Base-by-base conservation (phyloP, 2,113 vertebrate species). In the Phalacrocorax pelagicus region DNA sequence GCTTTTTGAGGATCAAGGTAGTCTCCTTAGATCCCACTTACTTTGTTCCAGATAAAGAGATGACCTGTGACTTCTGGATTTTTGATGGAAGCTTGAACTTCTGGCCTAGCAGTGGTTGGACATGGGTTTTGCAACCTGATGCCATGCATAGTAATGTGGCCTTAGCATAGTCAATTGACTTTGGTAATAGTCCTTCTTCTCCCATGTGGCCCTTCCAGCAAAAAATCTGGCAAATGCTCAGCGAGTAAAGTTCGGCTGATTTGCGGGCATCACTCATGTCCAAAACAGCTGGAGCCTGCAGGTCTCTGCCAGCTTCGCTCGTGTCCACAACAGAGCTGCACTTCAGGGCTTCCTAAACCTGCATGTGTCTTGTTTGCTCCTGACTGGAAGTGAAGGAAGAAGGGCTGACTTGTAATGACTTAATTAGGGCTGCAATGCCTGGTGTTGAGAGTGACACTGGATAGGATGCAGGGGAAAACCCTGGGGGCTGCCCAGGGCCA, bases 371-470 rank as follows among this genome's bases (percentile, higher is more conserved):
- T 9, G 0, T 52, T 95, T 80, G 79, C 86, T 80, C 30, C 89
- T 72, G 51, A 47, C 51, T 83, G 32, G 54, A 91, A 82, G 74
- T 44, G 42, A 29, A 83, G 34, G 63, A 96, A 96, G 87, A 94
- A 96, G 90, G 87, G 24, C 81, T 90, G 93, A 58, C 81, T 96
- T 96, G 72, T 96, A 93, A 80, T 49, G 66, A 89, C 73, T 94
- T 94, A 85, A 85, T 95, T 77, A 66, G 36, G 58, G 74, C 84
- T 95, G 46, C 81, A 51, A 2, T 72, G 74, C 66, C 66, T 91
- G 62, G 32, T 58, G n/a, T 87, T 94, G 94, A 83, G 55, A 93
- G 58, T 91, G 92, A 90, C 79, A 96, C 71, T 5, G 23, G 81
- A 97, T 90, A 95, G 9, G 42, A 62, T 91, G 87, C 71, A 1